Percentiles rank a stretch among this genome's conserved stretches.
Conservation (phyloP, 2,888 invertebrate species). For the Entomobrya multifasciata region DNA sequence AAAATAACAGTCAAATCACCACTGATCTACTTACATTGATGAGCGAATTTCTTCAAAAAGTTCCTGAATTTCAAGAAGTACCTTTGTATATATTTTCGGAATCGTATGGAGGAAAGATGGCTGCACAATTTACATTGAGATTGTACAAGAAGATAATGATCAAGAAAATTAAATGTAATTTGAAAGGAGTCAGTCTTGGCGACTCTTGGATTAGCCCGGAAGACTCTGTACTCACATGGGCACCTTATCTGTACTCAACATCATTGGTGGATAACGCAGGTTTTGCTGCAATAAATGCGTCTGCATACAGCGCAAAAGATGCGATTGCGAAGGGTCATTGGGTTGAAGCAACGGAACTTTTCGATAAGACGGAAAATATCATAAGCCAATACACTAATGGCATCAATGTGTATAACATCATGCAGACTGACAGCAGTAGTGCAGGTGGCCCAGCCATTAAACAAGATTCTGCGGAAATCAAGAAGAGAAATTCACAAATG, state of each 20-base stretch:
- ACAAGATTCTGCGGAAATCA: neutral
- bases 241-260: constrained; percentile 87
- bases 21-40: constrained; percentile 88
- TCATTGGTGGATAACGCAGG: constrained; percentile 87
- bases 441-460: neutral
- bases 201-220: constrained; percentile 95
- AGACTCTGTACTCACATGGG: constrained; percentile 92
- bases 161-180: constrained; percentile 86
- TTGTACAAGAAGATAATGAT: constrained; percentile 84
- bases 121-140: constrained; percentile 88
- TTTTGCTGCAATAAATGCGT: constrained; percentile 84
- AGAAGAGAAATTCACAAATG: neutral
- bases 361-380: constrained; percentile 85
- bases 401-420: constrained; percentile 92
- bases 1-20: constrained; percentile 86
- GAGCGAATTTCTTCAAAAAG: constrained; percentile 85
- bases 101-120: constrained; percentile 97
- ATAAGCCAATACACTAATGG: constrained; percentile 85
- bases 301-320: constrained; percentile 84
- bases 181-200: constrained; percentile 91
- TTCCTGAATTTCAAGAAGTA: constrained; percentile 86
- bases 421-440: constrained; percentile 60
- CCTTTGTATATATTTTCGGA: constrained; percentile 93
- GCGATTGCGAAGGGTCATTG: constrained; percentile 85
- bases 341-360: constrained; percentile 85